These are phyloP conservation scores for Sitophilus oryzae DNA, from an alignment of 1,140 invertebrate genomes.

Conservation along the genomic window DNA sequence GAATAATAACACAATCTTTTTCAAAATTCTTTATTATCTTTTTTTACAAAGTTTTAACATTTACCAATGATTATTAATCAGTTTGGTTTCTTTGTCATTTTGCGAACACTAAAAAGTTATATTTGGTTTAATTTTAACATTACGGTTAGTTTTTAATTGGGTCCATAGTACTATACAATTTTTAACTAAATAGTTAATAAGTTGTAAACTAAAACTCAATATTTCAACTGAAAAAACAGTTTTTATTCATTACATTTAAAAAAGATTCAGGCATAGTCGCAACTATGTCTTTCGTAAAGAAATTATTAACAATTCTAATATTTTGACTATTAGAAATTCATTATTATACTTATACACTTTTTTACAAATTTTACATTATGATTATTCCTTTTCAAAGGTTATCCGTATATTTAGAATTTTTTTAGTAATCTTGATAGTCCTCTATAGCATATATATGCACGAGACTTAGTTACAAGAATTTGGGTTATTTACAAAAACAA, in stretches of 20 bases:
- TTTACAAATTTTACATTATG: neutral
- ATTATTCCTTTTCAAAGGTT: neutral
- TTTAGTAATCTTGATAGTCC: neutral
- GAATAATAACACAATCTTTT: neutral
- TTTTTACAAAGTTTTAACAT: conserved; percentile 4
- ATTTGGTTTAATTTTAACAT: neutral
- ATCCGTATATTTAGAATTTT: neutral
- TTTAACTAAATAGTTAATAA: neutral
- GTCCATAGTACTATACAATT: neutral
- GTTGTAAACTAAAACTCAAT: neutral
- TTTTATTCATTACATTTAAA: neutral
- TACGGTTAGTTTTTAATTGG: neutral
- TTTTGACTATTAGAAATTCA: neutral
- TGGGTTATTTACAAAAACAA: neutral
- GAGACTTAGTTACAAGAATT: neutral
- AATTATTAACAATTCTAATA: neutral
- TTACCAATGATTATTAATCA: conserved; percentile 1
- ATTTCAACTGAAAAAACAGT: too few relatives aligned
- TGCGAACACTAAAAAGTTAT: neutral
- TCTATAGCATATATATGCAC: neutral
- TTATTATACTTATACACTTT: neutral
- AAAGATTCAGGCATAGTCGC: too few relatives aligned
- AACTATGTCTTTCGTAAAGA: too few relatives aligned
- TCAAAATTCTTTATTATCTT: neutral
- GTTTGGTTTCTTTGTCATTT: neutral